These are phyloP conservation scores for Microtus richardsoni DNA, from an alignment of 2,113 vertebrate genomes.

Conservation along the genomic window DNA sequence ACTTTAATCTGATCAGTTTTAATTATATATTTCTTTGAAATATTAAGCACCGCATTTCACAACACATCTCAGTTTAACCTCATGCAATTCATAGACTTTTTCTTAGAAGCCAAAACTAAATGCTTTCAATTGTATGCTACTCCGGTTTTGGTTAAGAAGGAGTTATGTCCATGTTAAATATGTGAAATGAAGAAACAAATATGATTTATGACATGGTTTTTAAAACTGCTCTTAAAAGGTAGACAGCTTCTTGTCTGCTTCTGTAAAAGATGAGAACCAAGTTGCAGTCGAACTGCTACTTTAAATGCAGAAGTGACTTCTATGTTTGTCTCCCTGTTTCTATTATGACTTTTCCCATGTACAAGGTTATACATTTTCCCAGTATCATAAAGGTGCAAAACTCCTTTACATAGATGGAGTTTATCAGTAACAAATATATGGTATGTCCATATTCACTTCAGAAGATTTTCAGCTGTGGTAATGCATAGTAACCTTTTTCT, in stretches of 20 bases:
- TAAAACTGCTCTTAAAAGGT: not conserved
- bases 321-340: not conserved
- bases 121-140: not conserved
- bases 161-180: not conserved
- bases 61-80: slow-evolving; percentile 22
- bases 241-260: not conserved
- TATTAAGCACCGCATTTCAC: slow-evolving; percentile 43
- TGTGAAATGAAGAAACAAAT: slow-evolving; percentile 2
- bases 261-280: not conserved
- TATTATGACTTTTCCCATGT: not conserved
- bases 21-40: slow-evolving; percentile 64
- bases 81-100: not conserved
- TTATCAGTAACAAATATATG: slow-evolving; percentile 79
- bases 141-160: not conserved
- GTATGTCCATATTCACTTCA: slow-evolving; percentile 61
- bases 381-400: slow-evolving; percentile 74
- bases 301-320: slow-evolving; percentile 36
- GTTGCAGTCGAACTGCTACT: not conserved
- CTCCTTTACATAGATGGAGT: slow-evolving; percentile 63
- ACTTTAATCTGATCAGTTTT: slow-evolving; percentile 72
- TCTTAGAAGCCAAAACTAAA: not conserved
- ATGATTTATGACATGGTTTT: not conserved
- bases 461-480: slow-evolving; percentile 67
- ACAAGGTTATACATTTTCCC: slow-evolving; percentile 47
- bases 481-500: slow-evolving; percentile 65